Conservation (phyloP, 2,888 invertebrate genomes). For the Drosophila emarginata region DNA sequence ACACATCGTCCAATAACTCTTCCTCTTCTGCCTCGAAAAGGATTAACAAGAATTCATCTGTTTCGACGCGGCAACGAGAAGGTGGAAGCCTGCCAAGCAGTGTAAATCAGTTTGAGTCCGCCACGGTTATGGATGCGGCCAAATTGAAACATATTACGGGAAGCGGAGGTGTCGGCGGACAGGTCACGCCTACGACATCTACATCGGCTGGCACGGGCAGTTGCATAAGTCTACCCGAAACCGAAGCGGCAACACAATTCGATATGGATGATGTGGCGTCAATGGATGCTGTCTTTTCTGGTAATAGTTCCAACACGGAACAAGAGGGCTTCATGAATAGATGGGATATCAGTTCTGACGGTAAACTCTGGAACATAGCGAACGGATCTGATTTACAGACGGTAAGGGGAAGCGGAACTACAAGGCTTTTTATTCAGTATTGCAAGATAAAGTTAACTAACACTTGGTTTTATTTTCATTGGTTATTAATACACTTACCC, state of each 20-base stretch:
- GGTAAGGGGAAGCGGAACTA: constrained; percentile 1
- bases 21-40: constrained; percentile 62
- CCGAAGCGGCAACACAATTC: constrained; percentile 39
- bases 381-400: constrained; percentile 3
- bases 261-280: constrained; percentile 39
- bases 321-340: constrained; percentile 18
- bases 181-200: constrained; percentile 11
- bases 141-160: constrained; percentile 48
- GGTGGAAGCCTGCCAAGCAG: constrained; percentile 86
- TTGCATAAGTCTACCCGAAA: constrained; percentile 52
- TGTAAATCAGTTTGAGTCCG: constrained; percentile 76
- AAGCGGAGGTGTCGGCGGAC: not conserved
- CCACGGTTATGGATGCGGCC: constrained; percentile 48
- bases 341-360: constrained; percentile 39
- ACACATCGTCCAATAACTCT: constrained; percentile 23
- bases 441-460: not conserved
- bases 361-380: constrained; percentile 26
- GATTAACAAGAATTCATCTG: constrained; percentile 52
- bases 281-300: constrained; percentile 1
- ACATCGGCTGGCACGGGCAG: constrained; percentile 29
- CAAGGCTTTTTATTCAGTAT: not conserved
- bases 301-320: constrained; percentile 16
- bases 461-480: too few species aligned
- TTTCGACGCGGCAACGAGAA: constrained; percentile 85
- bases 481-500: too few species aligned